Evolutionary conservation across 64 coral and sea anemone species (phyloP), one percentile per base, ranked within the genome.

Genomic region (Trachythela sp.): DNA sequence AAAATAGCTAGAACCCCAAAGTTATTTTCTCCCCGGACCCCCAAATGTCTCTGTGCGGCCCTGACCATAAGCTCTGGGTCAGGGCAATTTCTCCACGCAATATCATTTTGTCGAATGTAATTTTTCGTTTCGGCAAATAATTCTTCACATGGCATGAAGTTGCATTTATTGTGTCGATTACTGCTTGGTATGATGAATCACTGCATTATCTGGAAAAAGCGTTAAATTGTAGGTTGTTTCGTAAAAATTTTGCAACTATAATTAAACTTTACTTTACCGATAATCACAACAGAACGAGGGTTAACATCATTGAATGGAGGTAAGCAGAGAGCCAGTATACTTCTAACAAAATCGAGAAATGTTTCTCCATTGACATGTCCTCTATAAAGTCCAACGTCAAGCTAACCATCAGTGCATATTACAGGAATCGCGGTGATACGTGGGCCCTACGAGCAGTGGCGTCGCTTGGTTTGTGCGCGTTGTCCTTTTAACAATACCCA

Each of bases 201-300:
- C 58, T 4, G 88, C 88, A 84, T 90, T 90, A 68, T 90, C 88
- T 90, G 39, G 30, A 83, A 67, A 31, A 30, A 54, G 51, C 35
- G 76, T 3, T 41, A 15, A 40, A 75, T 26, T 40, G 60, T 20
- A 89, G 38, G 36, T 20, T 83, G 34, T 13, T 29, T 54, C 20
- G 22, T 18, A 51, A 27, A n/a, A 20, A 10, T 13, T 15, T 32
- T 54, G 15, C 35, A 13, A 36, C 36, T 29, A 77, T 43, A 77
- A 48, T n/a, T 41, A 8, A 89, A 42, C 29, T 50, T 51, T 31
- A 40, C 77, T 38, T 48, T 52, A 92, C 90, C 90, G 84, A 88
- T 45, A 40, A 92, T 87, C 39, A 92, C 90, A 22, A 92, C 71
- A 87, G 85, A 92, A 11, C 90, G 59, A 48, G 90, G 90, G 33